Evolutionary conservation across 2,888 invertebrate genomes (phyloP).

Genomic region (Aelia acuminata): DNA sequence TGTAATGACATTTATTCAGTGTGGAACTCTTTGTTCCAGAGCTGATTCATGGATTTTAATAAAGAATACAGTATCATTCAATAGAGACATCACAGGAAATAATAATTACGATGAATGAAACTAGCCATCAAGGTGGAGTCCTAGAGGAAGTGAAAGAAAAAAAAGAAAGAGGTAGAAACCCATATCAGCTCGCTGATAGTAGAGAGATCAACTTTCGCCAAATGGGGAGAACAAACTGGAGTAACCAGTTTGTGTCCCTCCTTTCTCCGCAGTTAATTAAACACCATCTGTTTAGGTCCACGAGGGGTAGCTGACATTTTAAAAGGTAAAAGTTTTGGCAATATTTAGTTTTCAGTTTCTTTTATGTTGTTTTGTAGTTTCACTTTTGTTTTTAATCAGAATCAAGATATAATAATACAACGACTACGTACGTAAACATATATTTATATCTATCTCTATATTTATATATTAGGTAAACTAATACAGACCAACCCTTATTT

Average conservation of each 20-base stretch:
- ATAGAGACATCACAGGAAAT: background rate
- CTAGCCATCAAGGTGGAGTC: background rate
- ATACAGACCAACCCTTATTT: no score
- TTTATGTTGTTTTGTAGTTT: background rate
- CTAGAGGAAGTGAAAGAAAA: conserved; percentile 50
- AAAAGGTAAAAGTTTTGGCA: conserved; percentile 25
- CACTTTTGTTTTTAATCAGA: background rate
- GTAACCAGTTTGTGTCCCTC: conserved; percentile 57
- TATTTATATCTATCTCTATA: no score
- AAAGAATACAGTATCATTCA: background rate
- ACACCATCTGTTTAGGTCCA: background rate
- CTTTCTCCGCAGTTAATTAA: conserved; percentile 57
- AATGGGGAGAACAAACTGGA: conserved; percentile 54
- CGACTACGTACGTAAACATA: background rate
- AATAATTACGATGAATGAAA: background rate
- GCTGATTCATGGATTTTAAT: background rate
- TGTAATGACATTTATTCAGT: no score
- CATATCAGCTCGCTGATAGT: conserved; percentile 50
- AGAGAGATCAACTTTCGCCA: conserved; percentile 62
- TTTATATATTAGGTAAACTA: background rate
- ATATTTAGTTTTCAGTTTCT: background rate
- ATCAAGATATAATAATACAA: background rate
- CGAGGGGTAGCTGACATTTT: background rate
- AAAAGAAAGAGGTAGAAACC: conserved; percentile 55
- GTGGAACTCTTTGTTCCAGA: no score